A percentile compares a stretch with the other conserved stretches of the same genome.
Conservation (phyloP, 2,113 vertebrate genomes). For the Nematolebias whitei region DNA sequence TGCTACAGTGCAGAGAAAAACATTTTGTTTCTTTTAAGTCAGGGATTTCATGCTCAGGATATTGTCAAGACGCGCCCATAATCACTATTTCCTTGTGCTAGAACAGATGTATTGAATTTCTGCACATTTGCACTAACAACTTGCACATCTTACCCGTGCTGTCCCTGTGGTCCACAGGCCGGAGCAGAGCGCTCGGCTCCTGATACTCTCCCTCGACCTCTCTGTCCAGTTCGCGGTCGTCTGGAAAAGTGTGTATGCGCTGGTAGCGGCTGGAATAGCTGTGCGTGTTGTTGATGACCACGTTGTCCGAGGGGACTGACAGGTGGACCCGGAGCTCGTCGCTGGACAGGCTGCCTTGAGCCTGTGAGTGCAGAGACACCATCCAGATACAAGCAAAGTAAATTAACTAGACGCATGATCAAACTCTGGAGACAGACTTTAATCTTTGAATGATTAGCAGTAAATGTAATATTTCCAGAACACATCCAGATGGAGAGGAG, state of each 20-base stretch:
- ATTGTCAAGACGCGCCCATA: no score
- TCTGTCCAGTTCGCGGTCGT: conserved; percentile 73
- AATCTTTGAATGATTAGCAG: conserved; percentile 35
- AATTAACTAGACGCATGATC: conserved; percentile 29
- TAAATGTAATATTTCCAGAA: conserved; percentile 20
- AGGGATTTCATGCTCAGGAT: no score
- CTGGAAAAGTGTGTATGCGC: conserved; percentile 84
- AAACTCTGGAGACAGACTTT: conserved; percentile 19
- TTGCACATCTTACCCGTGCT: conserved; percentile 78
- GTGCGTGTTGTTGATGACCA: conserved; percentile 93
- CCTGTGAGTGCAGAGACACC: conserved; percentile 73
- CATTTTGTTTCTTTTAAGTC: no score
- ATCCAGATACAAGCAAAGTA: not conserved
- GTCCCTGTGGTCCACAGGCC: conserved; percentile 82
- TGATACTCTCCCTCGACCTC: conserved; percentile 85
- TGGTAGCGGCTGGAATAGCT: conserved; percentile 87
- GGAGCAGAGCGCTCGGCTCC: conserved; percentile 85
- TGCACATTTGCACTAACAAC: not conserved
- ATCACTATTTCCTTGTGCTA: not conserved
- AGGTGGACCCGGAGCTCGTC: conserved; percentile 91
- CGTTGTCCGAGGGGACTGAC: conserved; percentile 87
- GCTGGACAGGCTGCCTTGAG: conserved; percentile 85
- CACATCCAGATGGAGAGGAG: conserved; percentile 42
- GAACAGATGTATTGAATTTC: not conserved
- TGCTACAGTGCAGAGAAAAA: no score